A percentile compares a stretch with the other conserved stretches of the same genome.
Evolutionary conservation across 2,888 invertebrate genomes (phyloP).

Genomic region (Cyclophora punctaria): DNA sequence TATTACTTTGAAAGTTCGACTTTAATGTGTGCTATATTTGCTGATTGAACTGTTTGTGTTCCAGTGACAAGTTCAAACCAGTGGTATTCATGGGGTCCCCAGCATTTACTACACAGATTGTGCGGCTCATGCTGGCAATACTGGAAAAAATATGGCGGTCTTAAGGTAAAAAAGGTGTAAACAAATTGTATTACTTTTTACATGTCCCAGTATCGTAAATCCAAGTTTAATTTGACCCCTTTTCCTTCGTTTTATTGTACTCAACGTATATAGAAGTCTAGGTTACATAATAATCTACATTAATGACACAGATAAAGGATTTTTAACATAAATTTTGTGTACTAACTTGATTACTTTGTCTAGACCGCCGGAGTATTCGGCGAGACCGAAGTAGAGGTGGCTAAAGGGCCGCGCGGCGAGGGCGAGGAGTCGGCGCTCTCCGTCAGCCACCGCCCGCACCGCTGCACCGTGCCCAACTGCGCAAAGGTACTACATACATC

Average conservation of each 20-base stretch:
- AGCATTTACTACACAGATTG: slow-evolving; percentile 93
- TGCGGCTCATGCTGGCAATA: slow-evolving; percentile 97
- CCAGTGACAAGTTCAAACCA: slow-evolving; percentile 84
- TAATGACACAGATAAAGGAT: no score
- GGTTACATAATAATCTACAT: no score
- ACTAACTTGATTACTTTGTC: no score
- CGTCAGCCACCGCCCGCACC: slow-evolving; percentile 84
- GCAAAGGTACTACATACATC: slow-evolving; percentile 75
- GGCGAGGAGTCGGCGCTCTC: slow-evolving; percentile 70
- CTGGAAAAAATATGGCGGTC: slow-evolving; percentile 99
- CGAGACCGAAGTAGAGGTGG: slow-evolving; percentile 58
- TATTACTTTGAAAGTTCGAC: neutral
- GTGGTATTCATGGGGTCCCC: slow-evolving; percentile 98
- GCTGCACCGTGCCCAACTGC: slow-evolving; percentile 93
- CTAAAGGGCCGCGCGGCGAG: slow-evolving; percentile 45
- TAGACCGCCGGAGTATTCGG: slow-evolving; percentile 67
- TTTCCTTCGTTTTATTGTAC: no score
- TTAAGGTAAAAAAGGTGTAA: slow-evolving; percentile 77
- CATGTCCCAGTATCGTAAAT: no score
- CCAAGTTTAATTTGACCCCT: no score
- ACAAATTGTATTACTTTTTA: neutral
- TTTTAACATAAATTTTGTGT: no score
- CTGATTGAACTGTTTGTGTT: slow-evolving; percentile 26
- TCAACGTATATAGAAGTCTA: no score
- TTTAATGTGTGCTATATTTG: neutral